Percentiles rank a stretch among this genome's conserved stretches.
These are phyloP conservation scores for Leiothrix lutea DNA, from an alignment of 2,113 vertebrate genomes.

Conservation along the genomic window DNA sequence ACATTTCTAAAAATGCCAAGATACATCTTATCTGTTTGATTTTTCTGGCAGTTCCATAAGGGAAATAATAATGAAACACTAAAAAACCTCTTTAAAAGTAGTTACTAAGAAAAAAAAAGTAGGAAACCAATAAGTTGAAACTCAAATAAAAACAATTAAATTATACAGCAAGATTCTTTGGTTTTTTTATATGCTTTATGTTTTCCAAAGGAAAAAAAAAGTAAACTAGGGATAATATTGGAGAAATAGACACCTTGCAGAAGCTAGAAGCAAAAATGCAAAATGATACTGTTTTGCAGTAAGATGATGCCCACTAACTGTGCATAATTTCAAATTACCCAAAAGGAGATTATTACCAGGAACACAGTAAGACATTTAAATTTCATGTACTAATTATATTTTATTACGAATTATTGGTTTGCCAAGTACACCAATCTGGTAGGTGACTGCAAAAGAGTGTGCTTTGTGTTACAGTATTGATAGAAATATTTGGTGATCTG, in stretches of 20 bases:
- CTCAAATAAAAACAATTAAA: neutral
- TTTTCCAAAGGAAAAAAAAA: neutral
- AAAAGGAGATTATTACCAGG: neutral
- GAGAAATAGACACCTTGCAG: neutral
- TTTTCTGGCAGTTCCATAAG: neutral
- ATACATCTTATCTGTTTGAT: neutral
- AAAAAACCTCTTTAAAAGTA: neutral
- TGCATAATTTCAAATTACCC: neutral
- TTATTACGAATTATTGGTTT: neutral
- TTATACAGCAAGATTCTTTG: neutral
- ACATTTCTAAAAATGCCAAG: neutral
- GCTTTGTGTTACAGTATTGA: neutral
- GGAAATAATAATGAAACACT: neutral
- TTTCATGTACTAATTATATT: neutral
- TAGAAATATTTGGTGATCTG: neutral
- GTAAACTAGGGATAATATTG: neutral
- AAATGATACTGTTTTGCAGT: neutral
- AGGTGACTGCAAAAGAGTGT: neutral
- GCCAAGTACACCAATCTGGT: neutral
- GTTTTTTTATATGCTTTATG: neutral
- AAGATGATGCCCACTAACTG: neutral
- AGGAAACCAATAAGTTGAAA: neutral
- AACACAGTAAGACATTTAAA: neutral
- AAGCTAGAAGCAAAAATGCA: neutral
- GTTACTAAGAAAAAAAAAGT: neutral